These are phyloP conservation scores for Gymnosoma rotundatum DNA, from an alignment of 2,888 invertebrate genomes.

Conservation along the genomic window DNA sequence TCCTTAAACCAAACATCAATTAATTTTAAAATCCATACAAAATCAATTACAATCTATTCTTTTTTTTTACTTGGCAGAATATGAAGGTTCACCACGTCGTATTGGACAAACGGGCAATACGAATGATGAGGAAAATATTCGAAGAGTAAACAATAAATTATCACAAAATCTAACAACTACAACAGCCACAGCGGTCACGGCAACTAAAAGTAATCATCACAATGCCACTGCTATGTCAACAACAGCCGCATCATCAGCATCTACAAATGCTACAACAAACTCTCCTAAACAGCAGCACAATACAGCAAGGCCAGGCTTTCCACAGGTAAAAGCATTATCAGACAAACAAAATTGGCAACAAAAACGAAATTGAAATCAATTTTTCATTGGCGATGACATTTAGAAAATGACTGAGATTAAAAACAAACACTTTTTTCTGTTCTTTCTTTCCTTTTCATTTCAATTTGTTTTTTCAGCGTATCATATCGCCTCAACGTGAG, in stretches of 20 bases:
- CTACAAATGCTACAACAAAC: conserved; percentile 57
- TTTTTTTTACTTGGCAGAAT: conserved; percentile 90
- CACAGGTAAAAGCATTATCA: conserved; percentile 84
- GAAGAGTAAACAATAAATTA: conserved; percentile 68
- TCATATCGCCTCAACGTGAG: conserved; percentile 80
- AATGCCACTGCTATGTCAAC: conserved; percentile 58
- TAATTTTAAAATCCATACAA: not conserved
- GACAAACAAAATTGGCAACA: conserved; percentile 55
- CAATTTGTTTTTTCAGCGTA: conserved; percentile 75
- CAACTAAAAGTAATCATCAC: conserved; percentile 62
- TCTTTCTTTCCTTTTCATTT: conserved; percentile 15
- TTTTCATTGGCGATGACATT: conserved; percentile 61
- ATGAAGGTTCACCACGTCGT: conserved; percentile 93
- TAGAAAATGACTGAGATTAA: conserved; percentile 36
- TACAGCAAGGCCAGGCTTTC: conserved; percentile 93
- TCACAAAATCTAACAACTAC: conserved; percentile 77
- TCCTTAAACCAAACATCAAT: not conserved
- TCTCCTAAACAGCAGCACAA: conserved; percentile 88
- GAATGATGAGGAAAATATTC: conserved; percentile 49
- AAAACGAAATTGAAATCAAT: conserved; percentile 53
- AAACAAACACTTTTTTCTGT: conserved; percentile 54
- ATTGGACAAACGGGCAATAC: conserved; percentile 85
- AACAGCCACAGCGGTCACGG: conserved; percentile 48
- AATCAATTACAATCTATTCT: not conserved
- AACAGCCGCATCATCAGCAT: conserved; percentile 81